Conservation (phyloP, 1,140 invertebrate species). For the Bombyx mori region ASM3026992v2 NC_085121.1:8534001-8534500, state of each 20-base stretch:
- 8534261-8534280: slow-evolving; percentile 1
- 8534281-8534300: neutral
- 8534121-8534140: slow-evolving; percentile 12
- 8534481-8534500: slow-evolving; percentile 6
- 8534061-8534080: no score
- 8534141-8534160: slow-evolving; percentile 10
- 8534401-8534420: slow-evolving; percentile 3
- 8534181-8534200: neutral
- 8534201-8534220: slow-evolving; percentile 5
- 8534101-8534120: slow-evolving; percentile 1
- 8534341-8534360: slow-evolving; percentile 5
- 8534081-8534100: neutral
- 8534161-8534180: slow-evolving; percentile 5
- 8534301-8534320: slow-evolving; percentile 4
- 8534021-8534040: no score
- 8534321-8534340: neutral
- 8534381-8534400: slow-evolving; percentile 11
- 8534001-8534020: no score
- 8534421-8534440: slow-evolving; percentile 5
- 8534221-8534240: slow-evolving; percentile 4
- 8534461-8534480: slow-evolving; percentile 12
- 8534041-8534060: no score
- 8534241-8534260: slow-evolving; percentile 7
- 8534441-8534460: slow-evolving; percentile 6
- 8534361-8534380: slow-evolving; percentile 5